Conservation (phyloP, 2,888 invertebrate genomes). For the Drosophila rubida region DNA sequence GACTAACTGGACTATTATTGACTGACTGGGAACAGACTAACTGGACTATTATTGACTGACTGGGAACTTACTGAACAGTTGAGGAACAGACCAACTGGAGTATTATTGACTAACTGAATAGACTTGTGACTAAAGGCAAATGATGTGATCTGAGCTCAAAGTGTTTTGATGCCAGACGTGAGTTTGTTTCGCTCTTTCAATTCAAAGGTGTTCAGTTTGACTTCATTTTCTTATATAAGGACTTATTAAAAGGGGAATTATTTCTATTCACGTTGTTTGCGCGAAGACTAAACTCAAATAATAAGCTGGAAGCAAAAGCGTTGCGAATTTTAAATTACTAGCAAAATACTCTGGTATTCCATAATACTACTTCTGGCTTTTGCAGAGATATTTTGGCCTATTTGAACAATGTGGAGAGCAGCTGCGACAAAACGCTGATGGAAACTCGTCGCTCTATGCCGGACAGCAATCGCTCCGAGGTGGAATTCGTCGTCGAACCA, state of each 20-base stretch:
- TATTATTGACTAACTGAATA: neutral
- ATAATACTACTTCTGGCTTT: too few species aligned
- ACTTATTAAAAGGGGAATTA: too few species aligned
- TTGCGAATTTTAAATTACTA: too few species aligned
- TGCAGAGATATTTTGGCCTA: slow-evolving; percentile 84
- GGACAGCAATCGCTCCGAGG: slow-evolving; percentile 83
- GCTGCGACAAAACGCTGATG: slow-evolving; percentile 84
- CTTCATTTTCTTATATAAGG: too few species aligned
- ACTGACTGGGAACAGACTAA: neutral
- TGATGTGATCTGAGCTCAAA: too few species aligned
- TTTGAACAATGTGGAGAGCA: slow-evolving; percentile 84
- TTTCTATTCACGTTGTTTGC: too few species aligned
- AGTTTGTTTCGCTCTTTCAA: neutral
- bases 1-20: neutral
- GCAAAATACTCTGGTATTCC: too few species aligned
- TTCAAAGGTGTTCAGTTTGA: neutral
- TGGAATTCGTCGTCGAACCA: slow-evolving; percentile 84
- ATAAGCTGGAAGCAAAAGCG: too few species aligned
- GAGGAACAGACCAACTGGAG: neutral
- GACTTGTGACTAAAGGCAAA: too few species aligned
- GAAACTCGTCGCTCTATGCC: slow-evolving; percentile 84
- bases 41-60: neutral
- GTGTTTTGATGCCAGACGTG: too few species aligned
- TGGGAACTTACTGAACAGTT: neutral
- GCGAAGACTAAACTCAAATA: too few species aligned